Evolutionary conservation across 2,888 invertebrate genomes (phyloP).

Genomic region (Dynastes hyllus): DNA sequence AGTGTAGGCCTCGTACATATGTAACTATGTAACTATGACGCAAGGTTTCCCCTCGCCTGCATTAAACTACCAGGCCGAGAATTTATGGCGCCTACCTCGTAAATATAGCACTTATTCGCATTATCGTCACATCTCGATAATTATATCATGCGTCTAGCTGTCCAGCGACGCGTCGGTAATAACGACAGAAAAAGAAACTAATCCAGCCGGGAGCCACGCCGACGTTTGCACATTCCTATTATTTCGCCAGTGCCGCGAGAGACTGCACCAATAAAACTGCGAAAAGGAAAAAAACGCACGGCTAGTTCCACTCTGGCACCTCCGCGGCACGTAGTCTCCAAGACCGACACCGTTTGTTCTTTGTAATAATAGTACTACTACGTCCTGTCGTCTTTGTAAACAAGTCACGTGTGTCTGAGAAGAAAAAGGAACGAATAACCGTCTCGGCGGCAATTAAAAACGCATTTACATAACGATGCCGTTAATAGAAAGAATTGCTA

Average conservation of each 20-base stretch:
- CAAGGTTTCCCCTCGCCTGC: no score
- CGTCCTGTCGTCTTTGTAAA: conserved; percentile 13
- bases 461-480: conserved; percentile 43
- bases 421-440: conserved; percentile 28
- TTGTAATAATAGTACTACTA: not conserved
- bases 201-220: conserved; percentile 8
- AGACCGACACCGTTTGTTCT: not conserved
- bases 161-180: conserved; percentile 18
- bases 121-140: conserved; percentile 23
- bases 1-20: no score
- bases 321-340: conserved; percentile 15
- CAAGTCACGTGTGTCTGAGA: conserved; percentile 13
- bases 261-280: conserved; percentile 15
- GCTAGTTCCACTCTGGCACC: conserved; percentile 41
- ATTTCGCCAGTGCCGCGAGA: conserved; percentile 14
- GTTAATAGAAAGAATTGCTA: conserved; percentile 39
- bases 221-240: conserved; percentile 27
- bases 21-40: no score
- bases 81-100: not conserved
- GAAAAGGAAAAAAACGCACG: not conserved
- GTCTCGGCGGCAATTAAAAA: conserved; percentile 49
- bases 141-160: conserved; percentile 19
- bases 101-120: not conserved
- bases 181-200: conserved; percentile 24
- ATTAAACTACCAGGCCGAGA: no score